These are phyloP conservation scores for Mastomys coucha DNA, from an alignment of 2,113 vertebrate genomes.

Conservation along the genomic window DNA sequence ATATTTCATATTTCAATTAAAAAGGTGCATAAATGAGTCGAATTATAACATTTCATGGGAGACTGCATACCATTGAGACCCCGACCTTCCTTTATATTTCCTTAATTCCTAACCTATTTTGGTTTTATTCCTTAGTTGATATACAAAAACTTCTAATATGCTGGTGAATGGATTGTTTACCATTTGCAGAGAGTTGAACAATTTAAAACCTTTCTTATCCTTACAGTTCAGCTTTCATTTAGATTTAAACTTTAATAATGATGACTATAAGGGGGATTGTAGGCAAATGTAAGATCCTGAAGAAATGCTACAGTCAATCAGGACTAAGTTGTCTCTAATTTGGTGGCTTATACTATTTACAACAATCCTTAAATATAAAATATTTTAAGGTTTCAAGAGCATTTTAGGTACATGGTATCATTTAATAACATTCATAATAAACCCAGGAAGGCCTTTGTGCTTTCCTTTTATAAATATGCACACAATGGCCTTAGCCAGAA, in stretches of 20 bases:
- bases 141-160: background rate
- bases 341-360: background rate
- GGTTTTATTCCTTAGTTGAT: background rate
- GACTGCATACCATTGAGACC: background rate
- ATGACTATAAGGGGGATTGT: slow-evolving; percentile 16
- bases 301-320: background rate
- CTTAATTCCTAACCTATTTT: background rate
- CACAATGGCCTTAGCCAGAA: background rate
- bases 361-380: background rate
- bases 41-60: background rate
- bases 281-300: background rate
- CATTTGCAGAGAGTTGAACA: background rate
- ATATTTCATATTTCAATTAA: background rate
- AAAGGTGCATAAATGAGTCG: background rate
- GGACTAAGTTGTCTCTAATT: background rate
- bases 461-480: slow-evolving; percentile 11
- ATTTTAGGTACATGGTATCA: background rate
- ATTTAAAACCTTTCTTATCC: background rate
- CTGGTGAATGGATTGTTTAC: background rate
- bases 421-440: background rate
- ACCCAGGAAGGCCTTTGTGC: background rate
- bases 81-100: background rate
- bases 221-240: background rate
- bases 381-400: background rate
- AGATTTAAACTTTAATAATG: background rate